Base-by-base conservation (phyloP, 2,797 vertebrate species). In the Tarsius wallacei region DNA sequence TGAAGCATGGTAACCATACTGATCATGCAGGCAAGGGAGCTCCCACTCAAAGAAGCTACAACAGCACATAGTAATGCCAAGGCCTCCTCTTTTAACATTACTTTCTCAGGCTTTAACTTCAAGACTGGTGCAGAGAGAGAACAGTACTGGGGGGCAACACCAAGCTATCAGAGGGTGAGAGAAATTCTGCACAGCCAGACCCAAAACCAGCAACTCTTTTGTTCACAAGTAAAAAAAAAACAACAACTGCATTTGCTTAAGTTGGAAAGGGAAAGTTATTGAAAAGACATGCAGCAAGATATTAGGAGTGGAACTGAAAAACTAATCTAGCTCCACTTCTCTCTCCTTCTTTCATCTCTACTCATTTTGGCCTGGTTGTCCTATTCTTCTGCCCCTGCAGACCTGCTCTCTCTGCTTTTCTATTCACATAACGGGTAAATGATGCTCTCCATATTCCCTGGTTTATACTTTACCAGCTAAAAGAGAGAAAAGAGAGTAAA, bases 1-100 rank as follows among this genome's bases (percentile, higher is more conserved):
- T 93, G 73, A 96, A 96, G 95, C 87, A 78, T 94, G 15, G 31
- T 47, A 73, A 16, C 24, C 64, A 2, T 8, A 17, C 26, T 1
- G 5, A 26, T 73, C n/a, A 7, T 5, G 5, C 1, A 1, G 49
- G 26, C 51, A 31, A 16, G 13, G 17, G 1, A 87, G 15, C 14
- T 66, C 59, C 42, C 17, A 47, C 24, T 53, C 17, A 84, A 31
- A 88, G 11, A 63, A 28, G 3, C 36, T 26, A 4, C n/a, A 66
- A 10, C 36, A 15, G 2, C 49, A 14, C 21, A 21, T 31, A 53
- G 49, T 5, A 17, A 31, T 57, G 16, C 17, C n/a, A 10, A n/a
- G 7, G 17, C 11, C 14, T 15, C 24, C 28, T 63, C 22, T 57
- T 33, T 68, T 4, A 24, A 7, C 24, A n/a, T 63, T 2, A 1